Percentiles rank a stretch among this genome's conserved stretches.
Evolutionary conservation across 2,797 vertebrate species (phyloP).

Genomic region (Takifugu rubripes): DNA sequence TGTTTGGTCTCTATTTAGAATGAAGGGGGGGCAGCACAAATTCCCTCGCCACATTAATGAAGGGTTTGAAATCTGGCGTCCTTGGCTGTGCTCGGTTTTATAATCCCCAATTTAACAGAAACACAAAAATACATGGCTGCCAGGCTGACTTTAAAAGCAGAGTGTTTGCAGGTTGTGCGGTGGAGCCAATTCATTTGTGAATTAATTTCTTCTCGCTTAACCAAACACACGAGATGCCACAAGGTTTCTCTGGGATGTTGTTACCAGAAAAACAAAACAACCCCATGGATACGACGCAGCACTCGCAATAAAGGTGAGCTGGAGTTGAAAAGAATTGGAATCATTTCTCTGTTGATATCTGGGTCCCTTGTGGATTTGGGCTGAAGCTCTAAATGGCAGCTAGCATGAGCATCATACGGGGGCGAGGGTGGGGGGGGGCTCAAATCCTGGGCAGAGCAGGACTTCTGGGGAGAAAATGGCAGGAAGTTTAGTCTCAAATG

Average conservation of each 20-base stretch:
- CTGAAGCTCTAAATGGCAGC: constrained; percentile 2
- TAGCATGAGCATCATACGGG: background rate
- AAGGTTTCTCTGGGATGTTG: constrained; percentile 42
- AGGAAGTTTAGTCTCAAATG: constrained; percentile 23
- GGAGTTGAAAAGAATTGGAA: constrained; percentile 25
- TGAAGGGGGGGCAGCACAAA: constrained; percentile 16
- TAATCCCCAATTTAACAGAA: constrained; percentile 48
- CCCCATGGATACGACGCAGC: constrained; percentile 14
- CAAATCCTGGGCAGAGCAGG: constrained; percentile 2
- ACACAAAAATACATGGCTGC: constrained; percentile 38
- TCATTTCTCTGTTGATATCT: constrained; percentile 3
- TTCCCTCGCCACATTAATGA: constrained; percentile 38
- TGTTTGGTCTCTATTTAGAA: constrained; percentile 41
- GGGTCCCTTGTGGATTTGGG: background rate
- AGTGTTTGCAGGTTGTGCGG: constrained; percentile 49
- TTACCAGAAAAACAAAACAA: constrained; percentile 31
- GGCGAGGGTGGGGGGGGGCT: constrained; percentile 6
- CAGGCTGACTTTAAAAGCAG: constrained; percentile 43
- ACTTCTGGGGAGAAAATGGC: constrained; percentile 16
- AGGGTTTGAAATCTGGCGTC: constrained; percentile 52
- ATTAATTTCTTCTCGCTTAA: constrained; percentile 44
- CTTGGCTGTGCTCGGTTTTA: constrained; percentile 35
- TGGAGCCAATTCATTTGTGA: constrained; percentile 53
- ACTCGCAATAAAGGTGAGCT: constrained; percentile 11
- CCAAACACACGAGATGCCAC: constrained; percentile 32